phyloP scores from a whole-genome alignment of 2,797 vertebrate genomes.

The Chelonia mydas region DNA sequence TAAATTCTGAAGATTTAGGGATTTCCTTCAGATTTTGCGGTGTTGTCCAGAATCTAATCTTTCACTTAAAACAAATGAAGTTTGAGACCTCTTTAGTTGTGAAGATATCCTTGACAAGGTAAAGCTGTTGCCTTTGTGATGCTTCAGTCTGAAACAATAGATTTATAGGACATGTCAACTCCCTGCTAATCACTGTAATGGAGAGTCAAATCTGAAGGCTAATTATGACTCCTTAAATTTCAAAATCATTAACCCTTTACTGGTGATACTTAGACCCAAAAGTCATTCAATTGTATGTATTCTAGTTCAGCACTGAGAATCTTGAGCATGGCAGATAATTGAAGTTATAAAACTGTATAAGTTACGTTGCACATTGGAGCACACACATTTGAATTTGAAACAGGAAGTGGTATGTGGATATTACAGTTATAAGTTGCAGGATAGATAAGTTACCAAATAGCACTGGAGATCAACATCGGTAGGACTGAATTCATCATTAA shows the following conservation, averaged over 20 bases:
- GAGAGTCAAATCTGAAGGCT: neutral
- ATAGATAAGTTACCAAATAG: neutral
- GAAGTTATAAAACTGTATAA: neutral
- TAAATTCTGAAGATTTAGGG: neutral
- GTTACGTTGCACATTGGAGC: neutral
- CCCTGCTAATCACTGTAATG: neutral
- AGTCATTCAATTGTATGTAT: neutral
- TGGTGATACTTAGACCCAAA: neutral
- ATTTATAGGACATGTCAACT: neutral
- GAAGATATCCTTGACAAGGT: neutral
- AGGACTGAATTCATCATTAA: neutral
- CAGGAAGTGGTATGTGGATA: neutral
- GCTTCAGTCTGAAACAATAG: neutral
- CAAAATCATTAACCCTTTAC: neutral
- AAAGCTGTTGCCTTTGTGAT: neutral
- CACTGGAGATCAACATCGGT: neutral
- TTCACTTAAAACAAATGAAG: neutral
- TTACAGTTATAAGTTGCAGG: fast-evolving
- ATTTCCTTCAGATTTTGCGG: neutral
- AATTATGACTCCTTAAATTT: neutral
- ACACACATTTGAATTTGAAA: neutral
- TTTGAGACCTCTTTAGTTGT: neutral
- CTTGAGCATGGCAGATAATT: neutral
- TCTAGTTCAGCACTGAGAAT: neutral
- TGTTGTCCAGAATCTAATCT: neutral